phyloP scores from a whole-genome alignment of 2,797 vertebrate species.

The Cynodonichthys magdalenae region DNA sequence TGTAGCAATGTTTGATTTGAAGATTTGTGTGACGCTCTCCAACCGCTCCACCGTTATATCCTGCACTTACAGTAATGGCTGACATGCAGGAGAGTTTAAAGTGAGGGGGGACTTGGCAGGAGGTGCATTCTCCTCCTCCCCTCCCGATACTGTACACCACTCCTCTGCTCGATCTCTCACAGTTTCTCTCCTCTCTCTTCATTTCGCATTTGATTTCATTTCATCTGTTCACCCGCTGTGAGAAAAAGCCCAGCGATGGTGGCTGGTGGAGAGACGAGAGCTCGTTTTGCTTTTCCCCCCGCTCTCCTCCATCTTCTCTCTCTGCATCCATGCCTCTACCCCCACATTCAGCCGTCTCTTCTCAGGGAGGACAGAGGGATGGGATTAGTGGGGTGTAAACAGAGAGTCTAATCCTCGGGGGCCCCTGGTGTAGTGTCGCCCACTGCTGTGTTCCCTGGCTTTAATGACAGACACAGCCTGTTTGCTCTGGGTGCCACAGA shows the following conservation, averaged over 20 bases:
- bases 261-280: slow-evolving; percentile 71
- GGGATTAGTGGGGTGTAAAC: slow-evolving; percentile 75
- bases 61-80: slow-evolving; percentile 67
- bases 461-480: slow-evolving; percentile 69
- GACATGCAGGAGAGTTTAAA: slow-evolving; percentile 63
- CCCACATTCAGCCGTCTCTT: slow-evolving; percentile 35
- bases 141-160: slow-evolving; percentile 37
- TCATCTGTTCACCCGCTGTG: slow-evolving; percentile 73
- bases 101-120: slow-evolving; percentile 64
- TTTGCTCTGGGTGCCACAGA: slow-evolving; percentile 68
- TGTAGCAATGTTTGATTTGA: slow-evolving; percentile 64
- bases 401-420: slow-evolving; percentile 68
- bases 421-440: slow-evolving; percentile 63
- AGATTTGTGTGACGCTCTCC: slow-evolving; percentile 52
- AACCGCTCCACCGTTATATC: slow-evolving; percentile 34
- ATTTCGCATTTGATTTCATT: slow-evolving; percentile 72
- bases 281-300: slow-evolving; percentile 22
- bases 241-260: slow-evolving; percentile 70
- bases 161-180: slow-evolving; percentile 39
- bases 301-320: slow-evolving; percentile 35
- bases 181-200: slow-evolving; percentile 41
- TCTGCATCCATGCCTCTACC: slow-evolving; percentile 28
- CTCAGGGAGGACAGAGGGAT: slow-evolving; percentile 55
- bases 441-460: slow-evolving; percentile 62
- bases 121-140: slow-evolving; percentile 43